Base-by-base conservation (phyloP, 2,113 vertebrate species). In the Rissa tridactyla region DNA sequence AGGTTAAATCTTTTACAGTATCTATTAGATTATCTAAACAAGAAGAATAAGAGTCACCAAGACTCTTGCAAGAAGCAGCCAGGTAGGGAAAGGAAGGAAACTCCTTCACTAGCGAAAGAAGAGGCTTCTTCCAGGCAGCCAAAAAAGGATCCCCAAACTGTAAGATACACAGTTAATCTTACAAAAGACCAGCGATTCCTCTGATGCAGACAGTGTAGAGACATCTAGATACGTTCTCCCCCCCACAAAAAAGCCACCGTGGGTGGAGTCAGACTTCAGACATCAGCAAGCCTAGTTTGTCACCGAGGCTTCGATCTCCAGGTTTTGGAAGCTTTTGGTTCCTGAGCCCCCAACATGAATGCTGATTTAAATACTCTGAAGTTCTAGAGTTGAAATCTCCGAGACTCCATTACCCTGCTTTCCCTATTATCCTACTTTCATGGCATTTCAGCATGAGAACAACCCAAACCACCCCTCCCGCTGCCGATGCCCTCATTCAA, bases 401-500 rank as follows among this genome's bases (percentile, higher is more conserved):
- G 11, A 62, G 42, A 72, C 77, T 21, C 54, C 75, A 32, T 22
- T 65, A 64, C 32, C 38, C 64, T 85, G 8, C 29, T 75, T 88
- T 68, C 52, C 26, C 26, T 27, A 27, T 15, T 54, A 54, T 27
- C 52, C 17, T 49, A 61, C 4, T 36, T 36, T 32, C 51, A 79
- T 0, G 11, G 90, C 77, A 76, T 47, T 88, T 47, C 64, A 86
- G n/a, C 32, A 66, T 10, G 18, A 73, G 14, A 92, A 77, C 34
- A 92, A 83, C 23, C 42, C 82, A 88, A 90, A 49, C 18, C 34
- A 57, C 51, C 60, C 19, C 32, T 85, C 60, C 62, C 76, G 54
- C 44, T 44, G 34, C 57, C 22, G 26, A 88, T 13, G 20, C 2
- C 3, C 22, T 60, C 0, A 0, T 76, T 73, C 72, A 70, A 5